Percentiles rank a stretch among this genome's conserved stretches.
Conservation (phyloP, 2,888 invertebrate species). For the Melinaea menophilus region DNA sequence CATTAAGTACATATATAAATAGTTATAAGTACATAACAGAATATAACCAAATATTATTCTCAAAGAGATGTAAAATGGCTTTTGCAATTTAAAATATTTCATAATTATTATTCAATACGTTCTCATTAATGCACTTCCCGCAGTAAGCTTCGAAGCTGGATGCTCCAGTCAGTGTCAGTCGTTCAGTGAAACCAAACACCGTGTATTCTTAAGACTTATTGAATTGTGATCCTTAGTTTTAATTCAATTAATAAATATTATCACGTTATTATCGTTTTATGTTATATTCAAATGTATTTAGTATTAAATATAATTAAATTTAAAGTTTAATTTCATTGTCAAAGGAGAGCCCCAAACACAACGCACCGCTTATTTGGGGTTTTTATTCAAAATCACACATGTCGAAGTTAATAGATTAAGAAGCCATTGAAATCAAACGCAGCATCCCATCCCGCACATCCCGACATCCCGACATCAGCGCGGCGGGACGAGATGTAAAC, state of each 20-base stretch:
- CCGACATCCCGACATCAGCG: constrained; percentile 2
- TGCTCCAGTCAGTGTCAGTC: background rate
- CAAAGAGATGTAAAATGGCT: too few relatives aligned
- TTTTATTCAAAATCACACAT: constrained; percentile 25
- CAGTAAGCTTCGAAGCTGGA: too few relatives aligned
- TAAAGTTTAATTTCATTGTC: background rate
- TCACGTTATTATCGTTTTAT: background rate
- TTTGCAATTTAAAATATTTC: too few relatives aligned
- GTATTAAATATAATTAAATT: background rate
- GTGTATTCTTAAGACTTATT: background rate
- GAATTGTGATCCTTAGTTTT: constrained; percentile 5
- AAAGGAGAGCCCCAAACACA: constrained; percentile 1
- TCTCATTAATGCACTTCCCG: too few relatives aligned
- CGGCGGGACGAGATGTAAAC: constrained; percentile 59
- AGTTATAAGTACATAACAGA: background rate
- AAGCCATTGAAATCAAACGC: constrained; percentile 57
- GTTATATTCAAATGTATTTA: background rate
- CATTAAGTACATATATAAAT: background rate
- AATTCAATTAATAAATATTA: constrained; percentile 1
- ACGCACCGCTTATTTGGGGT: background rate
- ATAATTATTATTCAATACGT: too few relatives aligned
- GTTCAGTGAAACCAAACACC: constrained; percentile 5
- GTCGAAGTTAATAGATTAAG: constrained; percentile 37
- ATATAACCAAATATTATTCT: background rate
- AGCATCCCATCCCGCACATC: constrained; percentile 34